Conservation (phyloP, 2,888 invertebrate species). For the Aporophyla nigra region DNA sequence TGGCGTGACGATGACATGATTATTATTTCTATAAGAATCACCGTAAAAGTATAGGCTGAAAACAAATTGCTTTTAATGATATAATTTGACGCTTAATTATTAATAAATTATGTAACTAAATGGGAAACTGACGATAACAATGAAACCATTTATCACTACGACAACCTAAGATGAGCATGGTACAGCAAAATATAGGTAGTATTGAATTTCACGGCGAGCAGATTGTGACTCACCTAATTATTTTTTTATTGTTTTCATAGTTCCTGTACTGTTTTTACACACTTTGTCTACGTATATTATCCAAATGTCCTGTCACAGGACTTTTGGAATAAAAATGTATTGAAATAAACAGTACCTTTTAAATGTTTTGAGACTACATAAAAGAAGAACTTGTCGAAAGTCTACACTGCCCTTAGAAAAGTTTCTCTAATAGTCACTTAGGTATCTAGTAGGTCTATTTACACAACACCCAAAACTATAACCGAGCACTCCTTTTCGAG, state of each 20-base stretch:
- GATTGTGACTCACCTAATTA: too few relatives aligned
- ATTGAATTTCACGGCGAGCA: neutral
- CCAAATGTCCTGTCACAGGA: too few relatives aligned
- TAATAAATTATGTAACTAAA: neutral
- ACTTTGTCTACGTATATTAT: too few relatives aligned
- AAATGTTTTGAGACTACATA: too few relatives aligned
- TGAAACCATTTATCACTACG: neutral
- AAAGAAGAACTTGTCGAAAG: neutral
- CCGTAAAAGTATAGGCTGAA: constrained; percentile 1
- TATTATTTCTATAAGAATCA: constrained; percentile 12
- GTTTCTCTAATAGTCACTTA: neutral
- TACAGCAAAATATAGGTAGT: neutral
- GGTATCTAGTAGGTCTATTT: neutral
- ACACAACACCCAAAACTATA: constrained; percentile 31
- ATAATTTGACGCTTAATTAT: constrained; percentile 28
- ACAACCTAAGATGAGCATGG: neutral
- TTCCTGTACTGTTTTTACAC: too few relatives aligned
- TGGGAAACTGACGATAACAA: neutral
- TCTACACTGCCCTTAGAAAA: neutral
- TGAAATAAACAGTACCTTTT: too few relatives aligned
- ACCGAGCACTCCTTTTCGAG: constrained; percentile 27
- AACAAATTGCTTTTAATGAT: constrained; percentile 16
- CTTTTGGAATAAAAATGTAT: too few relatives aligned
- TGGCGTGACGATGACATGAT: constrained; percentile 22
- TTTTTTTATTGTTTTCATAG: too few relatives aligned